phyloP scores from a whole-genome alignment of 2,797 vertebrate species.

The Clarias pachynema region DNA sequence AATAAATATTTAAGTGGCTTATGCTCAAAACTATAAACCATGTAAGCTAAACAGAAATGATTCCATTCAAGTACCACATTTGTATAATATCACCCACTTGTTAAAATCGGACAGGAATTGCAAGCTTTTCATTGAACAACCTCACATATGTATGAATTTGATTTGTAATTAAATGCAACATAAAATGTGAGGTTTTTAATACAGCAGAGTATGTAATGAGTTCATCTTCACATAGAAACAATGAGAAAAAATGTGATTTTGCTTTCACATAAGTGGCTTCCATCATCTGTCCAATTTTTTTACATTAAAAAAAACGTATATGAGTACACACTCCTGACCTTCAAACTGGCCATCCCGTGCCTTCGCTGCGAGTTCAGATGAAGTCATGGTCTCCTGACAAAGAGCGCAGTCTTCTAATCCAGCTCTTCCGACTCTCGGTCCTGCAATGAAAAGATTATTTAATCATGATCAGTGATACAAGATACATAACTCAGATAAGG shows the following conservation, averaged over 20 bases:
- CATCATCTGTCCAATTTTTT: not conserved
- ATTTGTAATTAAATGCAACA: not conserved
- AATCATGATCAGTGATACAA: constrained; percentile 8
- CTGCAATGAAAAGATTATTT: constrained; percentile 63
- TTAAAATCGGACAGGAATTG: not conserved
- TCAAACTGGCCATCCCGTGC: constrained; percentile 91
- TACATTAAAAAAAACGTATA: no score
- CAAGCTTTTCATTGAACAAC: not conserved
- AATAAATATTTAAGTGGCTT: constrained; percentile 8
- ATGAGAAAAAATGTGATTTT: not conserved
- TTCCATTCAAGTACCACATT: not conserved
- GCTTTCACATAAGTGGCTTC: not conserved
- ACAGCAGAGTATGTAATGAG: not conserved
- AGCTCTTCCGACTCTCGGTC: constrained; percentile 82
- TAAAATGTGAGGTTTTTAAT: not conserved
- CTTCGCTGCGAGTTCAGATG: constrained; percentile 92
- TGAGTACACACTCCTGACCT: constrained; percentile 72
- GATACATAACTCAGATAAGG: not conserved
- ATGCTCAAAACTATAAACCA: not conserved
- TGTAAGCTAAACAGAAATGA: not conserved
- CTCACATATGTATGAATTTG: not conserved
- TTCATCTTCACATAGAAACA: not conserved
- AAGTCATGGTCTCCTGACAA: constrained; percentile 92
- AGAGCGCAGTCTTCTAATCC: constrained; percentile 92
- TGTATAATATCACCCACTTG: not conserved